Conservation (phyloP, 2,797 vertebrate genomes). For the Setipinna tenuifilis region DNA sequence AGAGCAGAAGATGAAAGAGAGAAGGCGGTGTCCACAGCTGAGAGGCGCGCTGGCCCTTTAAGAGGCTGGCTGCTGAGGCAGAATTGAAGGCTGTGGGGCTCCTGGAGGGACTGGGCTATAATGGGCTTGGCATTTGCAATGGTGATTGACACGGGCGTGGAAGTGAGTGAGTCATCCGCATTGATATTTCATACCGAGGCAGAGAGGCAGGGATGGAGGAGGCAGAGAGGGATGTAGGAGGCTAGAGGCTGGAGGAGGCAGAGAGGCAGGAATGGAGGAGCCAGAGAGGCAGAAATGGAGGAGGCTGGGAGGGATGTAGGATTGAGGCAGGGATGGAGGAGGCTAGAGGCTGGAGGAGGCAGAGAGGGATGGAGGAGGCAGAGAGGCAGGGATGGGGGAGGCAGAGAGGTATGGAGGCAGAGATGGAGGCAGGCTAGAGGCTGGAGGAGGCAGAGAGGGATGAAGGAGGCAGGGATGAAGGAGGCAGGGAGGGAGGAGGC, state of each 20-base stretch:
- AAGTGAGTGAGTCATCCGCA: conserved; percentile 78
- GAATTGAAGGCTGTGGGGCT: conserved; percentile 71
- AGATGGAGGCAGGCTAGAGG: too few species aligned
- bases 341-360: too few species aligned
- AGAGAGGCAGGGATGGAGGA: conserved; percentile 20
- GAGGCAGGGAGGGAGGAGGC: neutral
- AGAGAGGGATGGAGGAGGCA: neutral
- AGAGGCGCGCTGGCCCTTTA: conserved; percentile 51
- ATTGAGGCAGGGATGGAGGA: too few species aligned
- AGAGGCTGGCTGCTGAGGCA: conserved; percentile 58
- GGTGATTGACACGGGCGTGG: conserved; percentile 79
- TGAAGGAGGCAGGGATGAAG: neutral
- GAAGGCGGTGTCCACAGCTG: neutral
- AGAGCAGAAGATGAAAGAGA: too few species aligned
- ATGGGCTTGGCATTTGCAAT: conserved; percentile 79
- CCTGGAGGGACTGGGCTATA: conserved; percentile 74
- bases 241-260: neutral
- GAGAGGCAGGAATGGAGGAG: too few species aligned
- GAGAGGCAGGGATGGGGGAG: neutral
- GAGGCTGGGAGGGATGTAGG: too few species aligned
- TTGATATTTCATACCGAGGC: conserved; percentile 76
- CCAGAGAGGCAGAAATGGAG: too few species aligned
- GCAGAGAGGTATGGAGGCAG: neutral
- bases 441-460: neutral
- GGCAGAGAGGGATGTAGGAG: neutral